Conservation (phyloP, 2,797 vertebrate species). For the Triplophysa bombifrons region DNA sequence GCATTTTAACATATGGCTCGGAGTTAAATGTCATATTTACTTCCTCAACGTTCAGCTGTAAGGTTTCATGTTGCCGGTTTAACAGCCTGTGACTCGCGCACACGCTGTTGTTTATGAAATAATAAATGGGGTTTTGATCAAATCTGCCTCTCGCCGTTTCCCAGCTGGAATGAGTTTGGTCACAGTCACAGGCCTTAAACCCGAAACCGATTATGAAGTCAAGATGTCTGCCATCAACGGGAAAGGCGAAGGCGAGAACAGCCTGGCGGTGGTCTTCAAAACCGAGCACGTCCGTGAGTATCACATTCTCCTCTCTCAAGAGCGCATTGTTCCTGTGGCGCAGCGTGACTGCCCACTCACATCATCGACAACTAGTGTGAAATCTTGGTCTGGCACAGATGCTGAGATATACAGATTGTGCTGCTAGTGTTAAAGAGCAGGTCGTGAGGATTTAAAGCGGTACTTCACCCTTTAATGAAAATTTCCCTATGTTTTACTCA, state of each 20-base stretch:
- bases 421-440: constrained; percentile 25
- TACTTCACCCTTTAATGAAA: too few relatives aligned
- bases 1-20: not conserved
- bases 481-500: too few relatives aligned
- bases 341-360: constrained; percentile 22
- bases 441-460: constrained; percentile 2
- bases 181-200: constrained; percentile 87
- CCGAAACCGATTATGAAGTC: constrained; percentile 87
- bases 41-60: not conserved
- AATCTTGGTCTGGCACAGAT: constrained; percentile 21
- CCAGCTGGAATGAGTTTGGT: constrained; percentile 78
- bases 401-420: constrained; percentile 37
- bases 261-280: constrained; percentile 82
- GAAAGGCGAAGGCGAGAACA: constrained; percentile 92
- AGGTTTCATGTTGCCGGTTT: constrained; percentile 9
- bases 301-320: constrained; percentile 22
- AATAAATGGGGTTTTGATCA: constrained; percentile 25
- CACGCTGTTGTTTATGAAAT: constrained; percentile 30
- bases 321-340: constrained; percentile 31
- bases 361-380: constrained; percentile 40
- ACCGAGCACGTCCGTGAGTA: constrained; percentile 97
- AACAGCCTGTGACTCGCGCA: not conserved
- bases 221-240: constrained; percentile 93
- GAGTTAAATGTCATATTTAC: constrained; percentile 24
- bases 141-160: constrained; percentile 22